Evolutionary conservation across 2,888 invertebrate genomes (phyloP).

Genomic region (Perithous albicinctus): DNA sequence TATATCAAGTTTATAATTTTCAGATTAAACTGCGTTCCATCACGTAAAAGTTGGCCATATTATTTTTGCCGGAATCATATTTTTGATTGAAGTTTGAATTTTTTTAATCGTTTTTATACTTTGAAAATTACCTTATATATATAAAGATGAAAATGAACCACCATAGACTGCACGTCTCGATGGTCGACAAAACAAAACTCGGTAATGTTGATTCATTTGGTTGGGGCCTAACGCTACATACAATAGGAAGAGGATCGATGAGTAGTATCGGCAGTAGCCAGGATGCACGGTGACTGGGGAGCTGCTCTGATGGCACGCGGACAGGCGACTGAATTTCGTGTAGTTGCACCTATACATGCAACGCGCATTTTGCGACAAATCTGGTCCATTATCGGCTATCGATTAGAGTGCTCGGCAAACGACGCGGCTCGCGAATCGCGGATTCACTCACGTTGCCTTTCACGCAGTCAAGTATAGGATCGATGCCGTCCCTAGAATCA

Average conservation of each 20-base stretch:
- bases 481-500: constrained; percentile 61
- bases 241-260: constrained; percentile 4
- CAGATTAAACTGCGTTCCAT: no score
- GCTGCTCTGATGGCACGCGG: constrained; percentile 12
- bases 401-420: constrained; percentile 67
- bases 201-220: constrained; percentile 9
- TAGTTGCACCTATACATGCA: constrained; percentile 53
- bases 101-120: no score
- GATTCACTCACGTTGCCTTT: constrained; percentile 42
- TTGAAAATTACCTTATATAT: no score
- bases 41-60: no score
- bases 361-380: constrained; percentile 66
- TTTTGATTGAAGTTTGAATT: no score
- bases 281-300: background rate
- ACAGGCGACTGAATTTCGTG: constrained; percentile 55
- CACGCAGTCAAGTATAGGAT: constrained; percentile 54
- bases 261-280: constrained; percentile 7
- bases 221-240: background rate
- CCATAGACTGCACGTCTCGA: background rate
- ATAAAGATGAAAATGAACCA: no score
- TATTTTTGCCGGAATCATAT: no score
- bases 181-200: background rate
- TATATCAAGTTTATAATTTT: no score
- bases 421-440: constrained; percentile 52
- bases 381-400: constrained; percentile 69